Evolutionary conservation across 1,140 invertebrate species (phyloP).

Genomic region (Achatina immaculata): DNA sequence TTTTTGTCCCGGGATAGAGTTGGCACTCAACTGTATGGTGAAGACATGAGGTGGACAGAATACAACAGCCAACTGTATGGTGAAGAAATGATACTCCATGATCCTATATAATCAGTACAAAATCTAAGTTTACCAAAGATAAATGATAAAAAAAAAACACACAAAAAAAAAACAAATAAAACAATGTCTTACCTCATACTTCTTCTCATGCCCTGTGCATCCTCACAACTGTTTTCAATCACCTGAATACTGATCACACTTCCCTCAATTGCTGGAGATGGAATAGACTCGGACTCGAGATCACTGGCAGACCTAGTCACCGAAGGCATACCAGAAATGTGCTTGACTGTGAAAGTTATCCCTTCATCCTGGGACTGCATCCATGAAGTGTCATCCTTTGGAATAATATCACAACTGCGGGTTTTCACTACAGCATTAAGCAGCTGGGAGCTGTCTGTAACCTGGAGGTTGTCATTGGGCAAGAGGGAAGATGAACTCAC

Average conservation of each 20-base stretch:
- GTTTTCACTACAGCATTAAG: constrained; percentile 33
- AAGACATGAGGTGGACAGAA: no score
- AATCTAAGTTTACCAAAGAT: no score
- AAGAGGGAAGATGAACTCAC: not conserved
- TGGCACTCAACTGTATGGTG: no score
- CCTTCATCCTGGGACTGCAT: constrained; percentile 23
- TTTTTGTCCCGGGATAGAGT: no score
- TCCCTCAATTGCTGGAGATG: constrained; percentile 26
- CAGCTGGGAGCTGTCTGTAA: not conserved
- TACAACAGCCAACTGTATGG: no score
- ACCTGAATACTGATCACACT: constrained; percentile 50
- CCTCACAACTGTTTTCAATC: constrained; percentile 34
- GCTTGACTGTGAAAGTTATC: not conserved
- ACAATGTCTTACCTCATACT: not conserved
- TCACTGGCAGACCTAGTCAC: constrained; percentile 18
- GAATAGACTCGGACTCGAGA: not conserved
- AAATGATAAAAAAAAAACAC: no score
- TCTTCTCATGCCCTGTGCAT: constrained; percentile 22
- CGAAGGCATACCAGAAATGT: not conserved
- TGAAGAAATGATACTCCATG: no score
- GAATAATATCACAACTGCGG: constrained; percentile 33
- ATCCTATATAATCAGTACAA: no score
- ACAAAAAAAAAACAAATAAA: no score
- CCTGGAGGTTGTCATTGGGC: not conserved
- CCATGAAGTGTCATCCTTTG: constrained; percentile 38